Conservation (phyloP, 2,113 vertebrate species). For the Actinemys pallida region DNA sequence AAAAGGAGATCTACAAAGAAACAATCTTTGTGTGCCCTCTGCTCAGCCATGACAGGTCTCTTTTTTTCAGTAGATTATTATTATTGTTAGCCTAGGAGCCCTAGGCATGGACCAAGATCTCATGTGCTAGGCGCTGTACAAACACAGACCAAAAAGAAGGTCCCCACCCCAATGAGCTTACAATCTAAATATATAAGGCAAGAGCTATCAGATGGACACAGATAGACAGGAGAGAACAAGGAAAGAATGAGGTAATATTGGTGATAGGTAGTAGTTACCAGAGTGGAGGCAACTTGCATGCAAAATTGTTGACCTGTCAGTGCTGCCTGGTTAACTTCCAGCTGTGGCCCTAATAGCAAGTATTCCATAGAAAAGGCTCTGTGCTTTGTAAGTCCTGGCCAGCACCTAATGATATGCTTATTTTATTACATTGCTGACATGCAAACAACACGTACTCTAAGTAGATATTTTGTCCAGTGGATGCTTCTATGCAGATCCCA, state of each 20-base stretch:
- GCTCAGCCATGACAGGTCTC: not conserved
- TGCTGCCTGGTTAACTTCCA: fast-evolving
- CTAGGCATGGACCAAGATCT: not conserved
- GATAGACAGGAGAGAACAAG: not conserved
- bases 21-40: not conserved
- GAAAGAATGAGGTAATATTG: not conserved
- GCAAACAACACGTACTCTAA: not conserved
- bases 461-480: not conserved
- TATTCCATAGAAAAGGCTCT: not conserved
- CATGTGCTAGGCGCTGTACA: not conserved
- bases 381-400: fast-evolving
- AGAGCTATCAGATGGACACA: not conserved
- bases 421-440: not conserved
- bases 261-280: not conserved
- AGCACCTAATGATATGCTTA: not conserved
- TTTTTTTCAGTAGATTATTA: not conserved
- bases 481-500: not conserved
- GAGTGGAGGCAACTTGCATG: not conserved
- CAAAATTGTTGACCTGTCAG: not conserved
- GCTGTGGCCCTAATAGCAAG: not conserved
- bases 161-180: not conserved
- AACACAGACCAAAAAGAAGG: not conserved
- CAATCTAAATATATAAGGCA: not conserved
- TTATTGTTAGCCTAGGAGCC: not conserved
- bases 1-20: not conserved